phyloP scores from a whole-genome alignment of 2,113 vertebrate genomes.

The Hemiprocne comata region DNA sequence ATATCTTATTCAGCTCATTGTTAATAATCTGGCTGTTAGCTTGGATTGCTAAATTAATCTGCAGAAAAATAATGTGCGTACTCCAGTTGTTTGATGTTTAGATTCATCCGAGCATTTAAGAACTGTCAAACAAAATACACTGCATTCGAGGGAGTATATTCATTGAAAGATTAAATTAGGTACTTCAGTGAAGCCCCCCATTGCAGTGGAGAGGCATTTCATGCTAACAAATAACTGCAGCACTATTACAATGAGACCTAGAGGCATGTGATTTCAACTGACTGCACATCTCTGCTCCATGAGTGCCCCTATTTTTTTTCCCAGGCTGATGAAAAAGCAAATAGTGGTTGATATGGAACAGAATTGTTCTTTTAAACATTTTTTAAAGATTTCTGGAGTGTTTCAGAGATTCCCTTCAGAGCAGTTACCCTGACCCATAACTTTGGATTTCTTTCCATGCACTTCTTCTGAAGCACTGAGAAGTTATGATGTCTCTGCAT shows the following conservation, averaged over 20 bases:
- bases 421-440: not conserved
- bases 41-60: conserved; percentile 28
- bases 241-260: conserved; percentile 35
- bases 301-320: not conserved
- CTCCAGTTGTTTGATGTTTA: conserved; percentile 12
- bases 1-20: conserved; percentile 7
- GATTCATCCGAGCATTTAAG: conserved; percentile 41
- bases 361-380: not conserved
- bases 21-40: conserved; percentile 39
- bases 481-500: not conserved
- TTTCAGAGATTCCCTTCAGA: not conserved
- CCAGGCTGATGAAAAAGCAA: conserved; percentile 2
- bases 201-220: conserved; percentile 32
- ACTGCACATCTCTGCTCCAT: conserved; percentile 20
- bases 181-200: not conserved
- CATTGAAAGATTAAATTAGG: conserved; percentile 63
- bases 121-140: conserved; percentile 57
- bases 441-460: not conserved
- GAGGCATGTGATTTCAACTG: conserved; percentile 44
- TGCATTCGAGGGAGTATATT: conserved; percentile 35
- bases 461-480: not conserved
- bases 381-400: not conserved
- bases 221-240: conserved; percentile 49
- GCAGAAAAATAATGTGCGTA: conserved; percentile 33
- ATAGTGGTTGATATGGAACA: not conserved